Base-by-base conservation (phyloP, 2,888 invertebrate genomes). In the Pristionchus entomophagus region DNA sequence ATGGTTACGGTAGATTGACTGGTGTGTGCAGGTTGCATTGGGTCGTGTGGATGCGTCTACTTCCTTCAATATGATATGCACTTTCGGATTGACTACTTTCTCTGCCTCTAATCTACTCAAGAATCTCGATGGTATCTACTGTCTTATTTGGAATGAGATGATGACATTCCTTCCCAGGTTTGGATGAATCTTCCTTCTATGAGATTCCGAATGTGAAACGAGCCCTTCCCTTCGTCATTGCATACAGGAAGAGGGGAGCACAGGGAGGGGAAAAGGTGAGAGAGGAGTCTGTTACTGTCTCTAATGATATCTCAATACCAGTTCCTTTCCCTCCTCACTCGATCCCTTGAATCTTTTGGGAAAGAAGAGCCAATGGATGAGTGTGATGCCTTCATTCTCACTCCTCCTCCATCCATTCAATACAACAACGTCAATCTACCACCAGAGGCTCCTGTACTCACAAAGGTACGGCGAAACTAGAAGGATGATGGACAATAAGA, bases 51-150 rank as follows among this genome's bases (percentile, higher is more conserved):
- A 82, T 59, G 51, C 59, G 1, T 59, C 38, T 5, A 82, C 82
- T 38, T 51, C 82, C 0, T 59, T 82, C 38, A 56, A 59, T 14
- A 38, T 82, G 41, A 82, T 82, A 19, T 59, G 82, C 17, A 82
- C 82, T 12, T 82, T 82, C n/a, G 82, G 82, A 6, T 29, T 82
- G 19, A 82, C 82, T n/a, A 82, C 82, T 3, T 82, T 82, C 82
- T 82, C 82, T n/a, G 82, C 82, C 22, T 82, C 82, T 2, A 56
- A 59, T 59, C 82, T 82, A 41, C 45, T 82, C 41, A 82, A 82
- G 82, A 82, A 56, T 82, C 82, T 82, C 49, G 82, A 82, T 82
- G 38, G 82, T 82, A 45, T 73, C 1, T 5, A 56, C 17, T 14
- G 56, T n/a, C 22, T 56, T 17, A 17, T 22, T 14, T 56, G n/a